A percentile compares a stretch with the other conserved stretches of the same genome.
Evolutionary conservation across 2,113 vertebrate species (phyloP).

Genomic region (Tragelaphus buxtoni): DNA sequence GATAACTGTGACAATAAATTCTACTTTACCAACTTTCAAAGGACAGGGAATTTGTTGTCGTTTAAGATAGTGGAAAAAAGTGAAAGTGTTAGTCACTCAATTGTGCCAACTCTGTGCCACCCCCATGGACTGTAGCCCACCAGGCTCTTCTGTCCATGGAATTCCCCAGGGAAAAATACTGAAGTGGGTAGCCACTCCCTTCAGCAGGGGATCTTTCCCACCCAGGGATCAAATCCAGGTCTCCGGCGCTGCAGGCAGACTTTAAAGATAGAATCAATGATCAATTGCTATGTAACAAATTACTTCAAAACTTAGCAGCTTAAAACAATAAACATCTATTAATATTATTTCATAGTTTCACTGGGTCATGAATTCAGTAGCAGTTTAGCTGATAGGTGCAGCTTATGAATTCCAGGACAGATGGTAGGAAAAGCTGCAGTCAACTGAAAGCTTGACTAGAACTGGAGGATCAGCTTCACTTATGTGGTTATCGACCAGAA

Average conservation of each 20-base stretch:
- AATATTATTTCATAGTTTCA: not conserved
- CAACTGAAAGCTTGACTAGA: not conserved
- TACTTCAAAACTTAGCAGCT: not conserved
- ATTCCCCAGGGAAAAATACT: not conserved
- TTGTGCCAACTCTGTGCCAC: not conserved
- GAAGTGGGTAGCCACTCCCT: not conserved
- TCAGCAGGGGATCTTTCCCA: not conserved
- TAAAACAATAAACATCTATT: not conserved
- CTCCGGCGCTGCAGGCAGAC: not conserved
- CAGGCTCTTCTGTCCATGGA: not conserved
- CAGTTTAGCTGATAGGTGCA: not conserved
- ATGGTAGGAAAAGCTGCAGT: not conserved
- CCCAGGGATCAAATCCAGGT: not conserved
- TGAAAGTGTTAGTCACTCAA: not conserved
- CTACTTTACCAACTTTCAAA: not conserved
- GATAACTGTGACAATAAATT: not conserved
- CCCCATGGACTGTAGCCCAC: not conserved
- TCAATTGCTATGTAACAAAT: not conserved
- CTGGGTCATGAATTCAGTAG: not conserved
- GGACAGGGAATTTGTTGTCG: not conserved
- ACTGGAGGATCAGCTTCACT: not conserved
- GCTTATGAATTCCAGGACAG: not conserved
- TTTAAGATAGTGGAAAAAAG: not conserved
- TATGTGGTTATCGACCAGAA: not conserved
- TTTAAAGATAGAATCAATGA: not conserved